These are phyloP conservation scores for Platorchestia sp. DNA, from an alignment of 1,140 invertebrate species.

Conservation along the genomic window DNA sequence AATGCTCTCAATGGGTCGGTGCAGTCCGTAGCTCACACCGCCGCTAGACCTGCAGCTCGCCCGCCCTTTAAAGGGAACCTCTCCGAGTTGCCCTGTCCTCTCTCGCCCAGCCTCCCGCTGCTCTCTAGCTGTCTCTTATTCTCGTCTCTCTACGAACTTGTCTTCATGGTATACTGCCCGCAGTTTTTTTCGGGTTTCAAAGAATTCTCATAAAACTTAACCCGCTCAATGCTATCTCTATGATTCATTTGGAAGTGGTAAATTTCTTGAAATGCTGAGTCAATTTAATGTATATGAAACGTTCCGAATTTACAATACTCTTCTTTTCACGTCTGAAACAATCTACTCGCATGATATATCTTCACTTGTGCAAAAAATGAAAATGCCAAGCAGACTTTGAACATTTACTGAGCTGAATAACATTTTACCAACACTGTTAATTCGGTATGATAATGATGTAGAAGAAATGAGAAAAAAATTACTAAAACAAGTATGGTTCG, in stretches of 20 bases:
- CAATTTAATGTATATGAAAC: not conserved
- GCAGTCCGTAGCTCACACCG: slow-evolving; percentile 3
- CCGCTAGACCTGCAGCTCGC: not conserved
- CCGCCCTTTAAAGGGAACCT: slow-evolving; percentile 37
- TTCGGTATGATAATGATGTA: too few relatives aligned
- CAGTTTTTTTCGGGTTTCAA: not conserved
- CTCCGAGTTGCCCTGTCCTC: not conserved
- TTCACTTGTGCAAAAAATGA: too few relatives aligned
- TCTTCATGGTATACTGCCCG: not conserved
- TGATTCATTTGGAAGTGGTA: not conserved
- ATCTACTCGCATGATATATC: not conserved
- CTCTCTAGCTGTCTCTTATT: slow-evolving; percentile 8
- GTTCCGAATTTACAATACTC: not conserved
- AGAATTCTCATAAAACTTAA: not conserved
- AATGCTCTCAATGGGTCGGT: slow-evolving; percentile 16
- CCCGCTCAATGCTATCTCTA: not conserved
- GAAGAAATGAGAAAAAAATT: too few relatives aligned
- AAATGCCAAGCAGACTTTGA: too few relatives aligned
- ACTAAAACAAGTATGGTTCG: too few relatives aligned
- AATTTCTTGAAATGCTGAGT: not conserved
- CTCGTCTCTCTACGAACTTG: not conserved
- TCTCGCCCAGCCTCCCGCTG: not conserved
- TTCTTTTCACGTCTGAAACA: not conserved
- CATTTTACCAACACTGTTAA: too few relatives aligned
- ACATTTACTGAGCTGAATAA: too few relatives aligned